Conservation (phyloP, 2,113 vertebrate species). For the Perccottus glenii region DNA sequence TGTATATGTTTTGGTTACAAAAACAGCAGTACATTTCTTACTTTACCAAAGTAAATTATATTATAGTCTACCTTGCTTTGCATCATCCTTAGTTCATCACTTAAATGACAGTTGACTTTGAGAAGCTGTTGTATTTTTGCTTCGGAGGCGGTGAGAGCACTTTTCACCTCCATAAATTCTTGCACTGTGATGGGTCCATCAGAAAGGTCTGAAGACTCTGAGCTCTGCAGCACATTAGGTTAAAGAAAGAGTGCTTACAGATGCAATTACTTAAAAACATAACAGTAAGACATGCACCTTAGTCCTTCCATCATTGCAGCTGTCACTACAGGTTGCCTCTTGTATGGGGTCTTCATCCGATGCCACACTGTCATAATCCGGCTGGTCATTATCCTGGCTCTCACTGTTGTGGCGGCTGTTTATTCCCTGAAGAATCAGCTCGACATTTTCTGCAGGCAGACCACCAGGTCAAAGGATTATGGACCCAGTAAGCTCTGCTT, state of each 20-base stretch:
- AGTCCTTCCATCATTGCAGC: conserved; percentile 85
- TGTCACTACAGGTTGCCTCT: conserved; percentile 83
- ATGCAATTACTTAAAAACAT: not conserved
- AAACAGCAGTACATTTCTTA: not conserved
- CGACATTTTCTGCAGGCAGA: conserved; percentile 86
- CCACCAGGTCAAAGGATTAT: conserved; percentile 21
- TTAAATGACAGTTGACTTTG: conserved; percentile 97
- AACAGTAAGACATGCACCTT: conserved; percentile 79
- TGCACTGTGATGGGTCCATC: conserved; percentile 95
- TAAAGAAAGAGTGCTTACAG: not conserved
- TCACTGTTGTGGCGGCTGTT: conserved; percentile 85
- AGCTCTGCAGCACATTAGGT: conserved; percentile 81
- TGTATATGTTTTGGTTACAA: not conserved
- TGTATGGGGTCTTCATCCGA: conserved; percentile 93
- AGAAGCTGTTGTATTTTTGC: conserved; percentile 98
- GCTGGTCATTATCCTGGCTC: conserved; percentile 93
- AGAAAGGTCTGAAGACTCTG: conserved; percentile 93
- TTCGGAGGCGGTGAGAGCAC: conserved; percentile 92
- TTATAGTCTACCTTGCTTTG: conserved; percentile 88
- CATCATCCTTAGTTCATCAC: conserved; percentile 94
- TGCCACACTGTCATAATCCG: conserved; percentile 97
- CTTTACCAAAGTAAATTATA: not conserved
- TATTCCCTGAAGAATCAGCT: conserved; percentile 90
- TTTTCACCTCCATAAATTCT: conserved; percentile 97
- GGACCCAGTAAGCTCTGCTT: conserved; percentile 18